Evolutionary conservation across 2,888 invertebrate genomes (phyloP).

Genomic region (Rotaria socialis): DNA sequence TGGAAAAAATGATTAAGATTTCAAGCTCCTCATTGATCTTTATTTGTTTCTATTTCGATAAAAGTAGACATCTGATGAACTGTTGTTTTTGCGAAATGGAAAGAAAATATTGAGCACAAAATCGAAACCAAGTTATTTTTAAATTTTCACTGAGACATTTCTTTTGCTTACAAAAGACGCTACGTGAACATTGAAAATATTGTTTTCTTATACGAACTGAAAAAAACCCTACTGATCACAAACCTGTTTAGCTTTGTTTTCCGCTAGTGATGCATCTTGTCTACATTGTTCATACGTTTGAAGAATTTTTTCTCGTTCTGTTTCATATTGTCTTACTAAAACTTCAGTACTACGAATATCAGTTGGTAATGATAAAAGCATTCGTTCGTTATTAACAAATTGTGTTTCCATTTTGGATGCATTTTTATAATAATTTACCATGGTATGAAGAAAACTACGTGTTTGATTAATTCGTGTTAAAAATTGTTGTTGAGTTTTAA

Average conservation of each 20-base stretch:
- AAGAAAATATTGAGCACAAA: too few relatives aligned
- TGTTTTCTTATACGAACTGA: too few relatives aligned
- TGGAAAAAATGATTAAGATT: too few relatives aligned
- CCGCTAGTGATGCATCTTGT: neutral
- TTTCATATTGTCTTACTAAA: slow-evolving; percentile 21
- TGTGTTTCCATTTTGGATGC: slow-evolving; percentile 53
- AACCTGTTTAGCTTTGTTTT: slow-evolving; percentile 29
- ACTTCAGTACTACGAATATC: slow-evolving; percentile 28
- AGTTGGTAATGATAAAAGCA: neutral
- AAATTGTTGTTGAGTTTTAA: slow-evolving; percentile 68
- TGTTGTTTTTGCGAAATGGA: too few relatives aligned
- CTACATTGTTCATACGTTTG: slow-evolving; percentile 13
- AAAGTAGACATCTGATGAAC: too few relatives aligned
- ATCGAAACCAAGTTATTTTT: too few relatives aligned
- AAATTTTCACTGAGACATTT: too few relatives aligned
- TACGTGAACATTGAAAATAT: too few relatives aligned
- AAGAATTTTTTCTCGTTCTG: neutral
- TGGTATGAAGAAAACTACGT: slow-evolving; percentile 68
- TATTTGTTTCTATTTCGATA: too few relatives aligned
- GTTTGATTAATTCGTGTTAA: slow-evolving; percentile 70
- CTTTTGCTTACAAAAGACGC: too few relatives aligned
- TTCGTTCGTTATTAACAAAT: neutral
- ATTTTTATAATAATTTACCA: slow-evolving; percentile 70
- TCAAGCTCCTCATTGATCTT: too few relatives aligned
- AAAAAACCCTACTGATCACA: neutral